Evolutionary conservation across 1,140 invertebrate species (phyloP), one percentile per base, ranked within the genome.

Genomic region (Melitaea cinxia): DNA sequence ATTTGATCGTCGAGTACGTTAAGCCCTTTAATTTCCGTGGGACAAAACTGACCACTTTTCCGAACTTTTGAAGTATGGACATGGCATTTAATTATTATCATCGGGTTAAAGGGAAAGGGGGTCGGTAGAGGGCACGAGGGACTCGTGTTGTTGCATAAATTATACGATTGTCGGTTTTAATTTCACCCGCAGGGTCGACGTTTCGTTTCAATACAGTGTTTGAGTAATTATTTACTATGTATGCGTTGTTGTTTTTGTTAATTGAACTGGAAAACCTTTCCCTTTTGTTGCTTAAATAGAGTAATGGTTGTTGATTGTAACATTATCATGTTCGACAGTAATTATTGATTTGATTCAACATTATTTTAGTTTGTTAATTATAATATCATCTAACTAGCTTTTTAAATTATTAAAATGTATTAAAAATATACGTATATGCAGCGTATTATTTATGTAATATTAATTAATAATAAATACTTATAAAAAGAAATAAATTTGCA

Each of bases 151-250:
- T 23, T 73, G 77, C 80, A 82, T 82, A 80, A 78, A 82, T 82
- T 82, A 82, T 74, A 69, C 75, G 57, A 73, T 73, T 73, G 65
- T 64, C 72, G 65, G 65, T 72, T 79, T 76, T 74, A 73, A 77
- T 71, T 75, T 66, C 63, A 58, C 70, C 70, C 63, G 15, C 52
- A 62, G 62, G 65, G 33, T 62, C 59, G 35, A 35, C 50, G 35
- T 28, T 53, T 53, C 59, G 47, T 54, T 54, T 53, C 50, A 54
- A 53, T 62, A 53, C 53, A 62, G 59, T 62, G 56, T 30, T 59
- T 49, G 42, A 12, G 56, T 59, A 59, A 59, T 59, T 59, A 59
- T 59, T 59, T 49, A 45, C 24, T 19, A 19, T 26, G 26, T 59
- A 58, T 39, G 9, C 39, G 56, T 15, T 59, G 21, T 47, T 47